Evolutionary conservation across 1,140 invertebrate species (phyloP).

Genomic region (Drosophila oshimai): DNA sequence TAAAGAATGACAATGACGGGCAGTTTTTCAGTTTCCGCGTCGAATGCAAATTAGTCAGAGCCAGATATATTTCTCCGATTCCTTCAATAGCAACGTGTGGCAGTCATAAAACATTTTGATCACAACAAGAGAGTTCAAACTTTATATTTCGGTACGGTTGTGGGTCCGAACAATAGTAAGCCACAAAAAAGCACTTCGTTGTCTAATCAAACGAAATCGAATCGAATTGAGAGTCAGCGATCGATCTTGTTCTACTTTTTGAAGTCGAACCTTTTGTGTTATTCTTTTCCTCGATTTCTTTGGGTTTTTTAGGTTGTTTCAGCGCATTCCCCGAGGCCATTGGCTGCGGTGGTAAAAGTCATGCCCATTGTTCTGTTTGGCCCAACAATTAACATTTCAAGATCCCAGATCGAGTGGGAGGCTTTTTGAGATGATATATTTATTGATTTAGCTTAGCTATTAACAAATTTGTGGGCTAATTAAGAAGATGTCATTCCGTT

Average conservation of each 20-base stretch:
- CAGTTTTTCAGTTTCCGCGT: constrained; percentile 41
- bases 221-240: constrained; percentile 31
- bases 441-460: constrained; percentile 38
- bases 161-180: constrained; percentile 17
- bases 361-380: constrained; percentile 38
- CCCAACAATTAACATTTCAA: constrained; percentile 41
- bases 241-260: constrained; percentile 67
- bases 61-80: constrained; percentile 3
- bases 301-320: constrained; percentile 24
- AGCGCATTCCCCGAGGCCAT: constrained; percentile 37
- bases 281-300: constrained; percentile 9
- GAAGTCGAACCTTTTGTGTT: constrained; percentile 41
- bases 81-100: constrained; percentile 29
- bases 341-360: constrained; percentile 42
- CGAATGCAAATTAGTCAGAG: constrained; percentile 48
- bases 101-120: constrained; percentile 48
- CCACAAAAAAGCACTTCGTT: constrained; percentile 20
- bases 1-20: constrained; percentile 4
- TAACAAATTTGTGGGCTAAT: constrained; percentile 45
- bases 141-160: constrained; percentile 4
- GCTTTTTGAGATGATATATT: constrained; percentile 1
- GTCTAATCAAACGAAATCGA: constrained; percentile 44
- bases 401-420: constrained; percentile 13
- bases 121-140: constrained; percentile 29
- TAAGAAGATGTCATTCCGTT: constrained; percentile 30